A percentile compares a stretch with the other conserved stretches of the same genome.
phyloP scores from a whole-genome alignment of 2,113 vertebrate species.

The Australoheros scitulus region DNA sequence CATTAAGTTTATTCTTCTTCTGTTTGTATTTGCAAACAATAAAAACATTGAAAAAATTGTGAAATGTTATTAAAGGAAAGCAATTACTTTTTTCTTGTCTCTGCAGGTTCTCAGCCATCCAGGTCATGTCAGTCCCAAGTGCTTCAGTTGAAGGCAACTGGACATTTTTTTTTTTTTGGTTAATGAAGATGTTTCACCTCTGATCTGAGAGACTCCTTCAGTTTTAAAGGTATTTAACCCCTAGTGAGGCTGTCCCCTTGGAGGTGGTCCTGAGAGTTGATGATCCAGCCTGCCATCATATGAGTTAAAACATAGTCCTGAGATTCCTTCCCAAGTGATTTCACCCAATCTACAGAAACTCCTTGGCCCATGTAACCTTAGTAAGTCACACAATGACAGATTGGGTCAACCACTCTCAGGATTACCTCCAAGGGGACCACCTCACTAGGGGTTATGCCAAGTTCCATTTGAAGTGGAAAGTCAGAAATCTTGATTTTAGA shows the following conservation, averaged over 20 bases:
- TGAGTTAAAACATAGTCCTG: too few species aligned
- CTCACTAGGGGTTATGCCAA: neutral
- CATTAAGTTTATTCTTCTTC: neutral
- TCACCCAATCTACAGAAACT: too few species aligned
- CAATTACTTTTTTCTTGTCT: neutral
- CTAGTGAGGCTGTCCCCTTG: neutral
- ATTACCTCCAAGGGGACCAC: neutral
- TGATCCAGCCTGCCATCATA: neutral
- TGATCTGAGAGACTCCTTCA: too few species aligned
- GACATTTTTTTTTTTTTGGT: too few species aligned
- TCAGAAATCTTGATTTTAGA: neutral
- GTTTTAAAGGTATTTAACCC: too few species aligned
- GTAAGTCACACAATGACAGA: neutral
- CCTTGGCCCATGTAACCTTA: too few species aligned
- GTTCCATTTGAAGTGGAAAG: neutral
- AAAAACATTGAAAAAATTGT: neutral
- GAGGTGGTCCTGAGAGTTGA: neutral
- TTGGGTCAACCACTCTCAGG: neutral
- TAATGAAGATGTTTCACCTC: too few species aligned
- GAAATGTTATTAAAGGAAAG: neutral
- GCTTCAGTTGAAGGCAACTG: neutral
- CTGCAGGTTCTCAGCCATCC: neutral
- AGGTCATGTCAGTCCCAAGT: neutral
- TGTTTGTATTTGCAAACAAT: neutral
- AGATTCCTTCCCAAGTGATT: too few species aligned